Percentiles rank a stretch among this genome's conserved stretches.
These are phyloP conservation scores for Clivina fossor DNA, from an alignment of 2,888 invertebrate genomes.

Conservation along the genomic window DNA sequence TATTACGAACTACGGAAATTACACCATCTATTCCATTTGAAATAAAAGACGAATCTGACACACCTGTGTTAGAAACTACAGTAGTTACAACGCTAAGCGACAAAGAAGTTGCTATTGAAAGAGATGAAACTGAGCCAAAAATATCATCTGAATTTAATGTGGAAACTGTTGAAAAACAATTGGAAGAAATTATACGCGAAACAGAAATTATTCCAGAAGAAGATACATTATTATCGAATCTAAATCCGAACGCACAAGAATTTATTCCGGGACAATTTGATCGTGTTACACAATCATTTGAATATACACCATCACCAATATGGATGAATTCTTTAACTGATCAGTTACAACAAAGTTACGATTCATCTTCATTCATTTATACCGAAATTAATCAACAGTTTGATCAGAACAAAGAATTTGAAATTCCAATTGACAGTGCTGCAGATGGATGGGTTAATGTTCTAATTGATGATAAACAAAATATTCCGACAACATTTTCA, in stretches of 20 bases:
- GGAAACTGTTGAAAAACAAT: constrained; percentile 37
- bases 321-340: constrained; percentile 5
- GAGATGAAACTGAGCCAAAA: constrained; percentile 27
- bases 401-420: constrained; percentile 38
- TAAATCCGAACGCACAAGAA: constrained; percentile 52
- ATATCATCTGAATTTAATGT: constrained; percentile 38
- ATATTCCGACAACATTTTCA: constrained; percentile 25
- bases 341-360: constrained; percentile 10
- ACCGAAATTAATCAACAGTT: constrained; percentile 26
- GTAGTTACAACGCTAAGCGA: constrained; percentile 17
- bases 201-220: constrained; percentile 49
- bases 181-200: constrained; percentile 48
- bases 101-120: constrained; percentile 19
- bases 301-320: constrained; percentile 11
- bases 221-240: constrained; percentile 40
- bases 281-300: constrained; percentile 8
- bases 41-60: not conserved
- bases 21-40: not conserved
- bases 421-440: constrained; percentile 47
- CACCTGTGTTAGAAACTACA: constrained; percentile 3
- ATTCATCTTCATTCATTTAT: constrained; percentile 19
- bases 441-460: constrained; percentile 48
- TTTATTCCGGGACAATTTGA: constrained; percentile 47
- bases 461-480: constrained; percentile 28
- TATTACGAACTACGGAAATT: not conserved